A percentile compares a stretch with the other conserved stretches of the same genome.
Evolutionary conservation across 2,113 vertebrate species (phyloP).

Genomic region (Thamnaconus septentrionalis): DNA sequence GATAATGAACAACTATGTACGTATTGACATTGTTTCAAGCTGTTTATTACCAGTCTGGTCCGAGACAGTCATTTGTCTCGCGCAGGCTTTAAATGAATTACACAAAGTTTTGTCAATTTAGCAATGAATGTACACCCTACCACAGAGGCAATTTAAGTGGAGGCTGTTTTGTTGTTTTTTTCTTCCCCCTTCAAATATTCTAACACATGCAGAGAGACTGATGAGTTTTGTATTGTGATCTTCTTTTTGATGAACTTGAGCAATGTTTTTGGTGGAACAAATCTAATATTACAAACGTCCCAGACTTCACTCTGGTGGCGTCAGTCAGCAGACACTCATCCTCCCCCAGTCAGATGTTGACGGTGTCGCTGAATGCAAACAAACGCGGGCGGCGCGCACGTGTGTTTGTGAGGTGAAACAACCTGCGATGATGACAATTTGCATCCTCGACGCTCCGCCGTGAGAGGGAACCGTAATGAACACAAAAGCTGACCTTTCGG

Average conservation of each 20-base stretch:
- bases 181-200: conserved; percentile 24
- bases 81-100: conserved; percentile 38
- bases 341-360: too few relatives aligned
- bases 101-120: conserved; percentile 38
- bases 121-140: conserved; percentile 41
- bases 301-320: too few relatives aligned
- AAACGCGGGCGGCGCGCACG: conserved; percentile 14
- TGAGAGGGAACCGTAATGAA: conserved; percentile 45
- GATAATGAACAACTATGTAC: conserved; percentile 28
- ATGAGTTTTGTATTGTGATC: conserved; percentile 26
- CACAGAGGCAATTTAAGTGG: conserved; percentile 34
- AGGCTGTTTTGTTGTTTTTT: conserved; percentile 18
- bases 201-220: conserved; percentile 27
- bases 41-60: conserved; percentile 41
- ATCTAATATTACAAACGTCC: too few relatives aligned
- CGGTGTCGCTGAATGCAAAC: conserved; percentile 11
- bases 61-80: conserved; percentile 45
- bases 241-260: too few relatives aligned
- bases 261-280: neutral
- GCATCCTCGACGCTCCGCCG: conserved; percentile 17
- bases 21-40: conserved; percentile 29
- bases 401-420: conserved; percentile 12
- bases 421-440: conserved; percentile 44
- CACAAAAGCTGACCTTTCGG: conserved; percentile 68
- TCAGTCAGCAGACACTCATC: too few relatives aligned